These are phyloP conservation scores for Peucedramus taeniatus DNA, from an alignment of 2,113 vertebrate genomes.

Conservation along the genomic window DNA sequence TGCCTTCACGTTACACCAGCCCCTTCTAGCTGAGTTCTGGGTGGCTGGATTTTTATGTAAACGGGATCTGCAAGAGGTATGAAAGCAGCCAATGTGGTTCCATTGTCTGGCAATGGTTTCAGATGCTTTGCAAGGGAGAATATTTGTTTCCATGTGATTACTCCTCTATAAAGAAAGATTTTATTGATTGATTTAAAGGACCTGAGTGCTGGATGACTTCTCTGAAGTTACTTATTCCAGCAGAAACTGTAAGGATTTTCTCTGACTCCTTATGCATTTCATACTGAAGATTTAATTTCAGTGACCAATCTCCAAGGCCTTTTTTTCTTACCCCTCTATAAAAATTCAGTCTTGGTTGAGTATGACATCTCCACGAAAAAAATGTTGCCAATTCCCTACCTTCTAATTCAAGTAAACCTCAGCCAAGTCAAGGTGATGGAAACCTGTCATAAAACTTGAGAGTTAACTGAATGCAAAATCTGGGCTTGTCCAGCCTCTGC, in stretches of 20 bases:
- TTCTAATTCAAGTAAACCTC: background rate
- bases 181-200: constrained; percentile 51
- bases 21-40: background rate
- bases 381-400: background rate
- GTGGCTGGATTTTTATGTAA: background rate
- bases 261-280: background rate
- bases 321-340: background rate
- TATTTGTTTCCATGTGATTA: constrained; percentile 67
- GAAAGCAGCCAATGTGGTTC: constrained; percentile 11
- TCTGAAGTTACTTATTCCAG: background rate
- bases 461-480: background rate
- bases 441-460: background rate
- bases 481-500: background rate
- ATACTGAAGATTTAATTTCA: background rate
- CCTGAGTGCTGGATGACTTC: background rate
- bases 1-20: fast-evolving
- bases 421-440: background rate
- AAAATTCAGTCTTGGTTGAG: background rate
- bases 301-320: background rate
- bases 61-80: background rate
- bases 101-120: background rate
- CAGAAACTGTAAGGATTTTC: background rate
- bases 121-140: constrained; percentile 22
- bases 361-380: background rate
- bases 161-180: constrained; percentile 53